Base-by-base conservation (phyloP, 2,113 vertebrate species). In the Grammomys surdaster region DNA sequence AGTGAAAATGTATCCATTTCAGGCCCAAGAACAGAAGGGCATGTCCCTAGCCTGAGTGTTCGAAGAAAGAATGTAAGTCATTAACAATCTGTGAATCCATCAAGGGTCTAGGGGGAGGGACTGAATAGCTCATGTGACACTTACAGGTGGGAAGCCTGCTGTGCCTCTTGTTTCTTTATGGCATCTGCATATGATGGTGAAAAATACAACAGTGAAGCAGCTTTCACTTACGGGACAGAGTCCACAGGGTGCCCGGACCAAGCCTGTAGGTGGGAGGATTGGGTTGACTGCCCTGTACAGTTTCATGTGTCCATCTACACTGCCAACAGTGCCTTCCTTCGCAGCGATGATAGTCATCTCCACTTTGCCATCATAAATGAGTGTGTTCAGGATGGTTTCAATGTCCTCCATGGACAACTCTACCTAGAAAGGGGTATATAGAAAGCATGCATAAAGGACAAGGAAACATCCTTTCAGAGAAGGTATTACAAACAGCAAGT, bases 391-490 rank as follows among this genome's bases (percentile, higher is more conserved):
- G 98, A 99, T 99, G 80, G 99, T 99, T 98, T 99, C 99, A 10
- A 99, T 99, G 97, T 99, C 99, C 91, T 99, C 99, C 99, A 99
- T 99, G 26, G 99, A 99, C 97, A 99, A 97, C 90, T 99, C 99
- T 93, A 99, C 99, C 99, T 99, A 94, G 88, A 96, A 93, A 95
- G 78, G 63, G 19, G 24, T 48, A 92, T 48, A 75, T 92, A 97
- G 72, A 92, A 96, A 92, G 26, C 6, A 72, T 36, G 78, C 76
- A 89, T 14, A 36, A 90, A 86, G 19, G 70, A 92, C 40, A 95
- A 67, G 24, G 16, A 89, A 33, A 63, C 78, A 56, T 36, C 58
- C 65, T 90, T 80, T 33, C 58, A 51, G 26, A 48, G 26, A 93
- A 48, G 24, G 13, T 67, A 40, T 72, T 63, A 75, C 33, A 60